A percentile compares a stretch with the other conserved stretches of the same genome.
These are phyloP conservation scores for Elegia similella DNA, from an alignment of 2,888 invertebrate genomes.

Conservation along the genomic window DNA sequence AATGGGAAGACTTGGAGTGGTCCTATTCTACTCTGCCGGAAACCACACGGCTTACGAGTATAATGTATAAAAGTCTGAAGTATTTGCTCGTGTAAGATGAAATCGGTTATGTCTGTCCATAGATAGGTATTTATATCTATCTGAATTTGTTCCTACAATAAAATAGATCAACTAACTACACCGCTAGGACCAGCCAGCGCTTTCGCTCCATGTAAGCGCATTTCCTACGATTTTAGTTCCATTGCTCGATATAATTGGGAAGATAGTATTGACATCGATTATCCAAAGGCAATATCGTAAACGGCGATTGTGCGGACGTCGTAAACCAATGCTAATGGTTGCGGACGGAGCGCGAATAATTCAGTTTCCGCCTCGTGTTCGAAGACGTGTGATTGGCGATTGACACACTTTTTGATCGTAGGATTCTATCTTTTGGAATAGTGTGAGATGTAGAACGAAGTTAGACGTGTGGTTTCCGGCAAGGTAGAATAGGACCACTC, in stretches of 20 bases:
- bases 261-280: slow-evolving; percentile 23
- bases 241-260: slow-evolving; percentile 37
- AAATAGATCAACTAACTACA: no score
- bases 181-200: slow-evolving; percentile 16
- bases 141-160: no score
- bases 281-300: slow-evolving; percentile 11
- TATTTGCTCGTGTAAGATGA: no score
- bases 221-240: slow-evolving; percentile 27
- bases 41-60: no score
- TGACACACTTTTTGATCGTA: slow-evolving; percentile 2
- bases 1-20: no score
- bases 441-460: neutral
- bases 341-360: slow-evolving; percentile 11
- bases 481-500: no score
- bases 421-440: neutral
- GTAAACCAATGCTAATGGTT: slow-evolving; percentile 10
- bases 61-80: no score
- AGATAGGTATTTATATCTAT: no score
- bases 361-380: slow-evolving; percentile 9
- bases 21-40: no score
- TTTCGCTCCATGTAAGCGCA: slow-evolving; percentile 32
- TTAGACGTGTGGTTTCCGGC: no score
- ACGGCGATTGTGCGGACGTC: slow-evolving; percentile 10
- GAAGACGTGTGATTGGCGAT: neutral
- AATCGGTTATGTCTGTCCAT: no score